Evolutionary conservation across 2,888 invertebrate species (phyloP).

Genomic region (Hypena proboscidalis): DNA sequence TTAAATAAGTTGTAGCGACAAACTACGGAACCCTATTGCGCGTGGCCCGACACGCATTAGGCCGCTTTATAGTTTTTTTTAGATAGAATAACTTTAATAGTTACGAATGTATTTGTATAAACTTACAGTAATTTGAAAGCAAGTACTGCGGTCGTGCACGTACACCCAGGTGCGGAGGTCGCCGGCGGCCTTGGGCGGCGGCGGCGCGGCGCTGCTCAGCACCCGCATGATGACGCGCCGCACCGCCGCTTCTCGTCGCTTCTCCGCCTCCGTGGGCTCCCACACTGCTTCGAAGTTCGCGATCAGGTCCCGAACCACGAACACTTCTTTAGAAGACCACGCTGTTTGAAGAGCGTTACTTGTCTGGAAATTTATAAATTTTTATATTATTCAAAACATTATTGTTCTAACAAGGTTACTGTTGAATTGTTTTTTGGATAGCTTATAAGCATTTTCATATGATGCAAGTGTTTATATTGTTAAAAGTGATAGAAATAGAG

Average conservation of each 20-base stretch:
- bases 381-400: not conserved
- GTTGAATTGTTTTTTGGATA: no score
- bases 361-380: slow-evolving; percentile 49
- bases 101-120: not conserved
- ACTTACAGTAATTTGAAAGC: slow-evolving; percentile 86
- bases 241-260: slow-evolving; percentile 91
- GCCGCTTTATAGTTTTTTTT: no score
- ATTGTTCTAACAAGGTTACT: not conserved
- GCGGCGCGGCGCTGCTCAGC: slow-evolving; percentile 85
- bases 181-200: slow-evolving; percentile 88
- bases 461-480: no score
- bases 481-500: no score
- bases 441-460: no score
- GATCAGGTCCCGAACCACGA: slow-evolving; percentile 92
- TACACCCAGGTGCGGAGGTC: slow-evolving; percentile 93
- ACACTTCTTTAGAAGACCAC: slow-evolving; percentile 89
- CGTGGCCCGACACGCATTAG: no score
- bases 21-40: no score
- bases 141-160: slow-evolving; percentile 85
- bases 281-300: slow-evolving; percentile 91
- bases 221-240: slow-evolving; percentile 89
- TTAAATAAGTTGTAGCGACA: no score
- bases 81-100: no score
- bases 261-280: slow-evolving; percentile 90
- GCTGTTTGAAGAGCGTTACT: slow-evolving; percentile 79